These are phyloP conservation scores for Momotus momota DNA, from an alignment of 2,797 vertebrate genomes.

Conservation along the genomic window DNA sequence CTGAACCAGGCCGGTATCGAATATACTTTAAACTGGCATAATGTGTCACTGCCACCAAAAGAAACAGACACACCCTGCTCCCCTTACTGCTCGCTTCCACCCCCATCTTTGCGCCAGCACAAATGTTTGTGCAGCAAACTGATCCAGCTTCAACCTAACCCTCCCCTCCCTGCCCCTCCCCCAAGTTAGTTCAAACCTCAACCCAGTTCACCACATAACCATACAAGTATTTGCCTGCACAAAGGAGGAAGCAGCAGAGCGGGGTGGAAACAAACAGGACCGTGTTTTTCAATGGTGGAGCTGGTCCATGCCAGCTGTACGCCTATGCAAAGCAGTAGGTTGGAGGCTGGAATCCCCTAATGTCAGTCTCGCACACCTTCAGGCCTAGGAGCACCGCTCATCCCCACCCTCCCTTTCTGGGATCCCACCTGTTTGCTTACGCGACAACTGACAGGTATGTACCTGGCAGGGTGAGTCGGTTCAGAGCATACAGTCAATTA, in stretches of 20 bases:
- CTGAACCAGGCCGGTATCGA: not conserved
- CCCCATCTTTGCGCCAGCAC: conserved; percentile 44
- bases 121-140: conserved; percentile 68
- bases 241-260: conserved; percentile 40
- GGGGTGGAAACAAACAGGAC: conserved; percentile 22
- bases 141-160: conserved; percentile 29
- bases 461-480: accelerated
- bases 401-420: not conserved
- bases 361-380: not conserved
- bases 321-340: not conserved
- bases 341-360: not conserved
- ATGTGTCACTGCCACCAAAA: conserved; percentile 19
- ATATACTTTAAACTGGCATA: not conserved
- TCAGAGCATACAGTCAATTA: not conserved
- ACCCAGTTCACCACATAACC: conserved; percentile 42
- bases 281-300: conserved; percentile 48
- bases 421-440: not conserved
- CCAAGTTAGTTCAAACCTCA: conserved; percentile 7
- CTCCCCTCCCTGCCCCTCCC: conserved; percentile 49
- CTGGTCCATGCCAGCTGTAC: not conserved
- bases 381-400: accelerated
- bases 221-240: conserved; percentile 60
- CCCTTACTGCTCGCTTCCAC: conserved; percentile 52
- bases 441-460: not conserved
- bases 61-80: conserved; percentile 41